Evolutionary conservation across 2,888 invertebrate species (phyloP).

Genomic region (Metallyticus violacea): DNA sequence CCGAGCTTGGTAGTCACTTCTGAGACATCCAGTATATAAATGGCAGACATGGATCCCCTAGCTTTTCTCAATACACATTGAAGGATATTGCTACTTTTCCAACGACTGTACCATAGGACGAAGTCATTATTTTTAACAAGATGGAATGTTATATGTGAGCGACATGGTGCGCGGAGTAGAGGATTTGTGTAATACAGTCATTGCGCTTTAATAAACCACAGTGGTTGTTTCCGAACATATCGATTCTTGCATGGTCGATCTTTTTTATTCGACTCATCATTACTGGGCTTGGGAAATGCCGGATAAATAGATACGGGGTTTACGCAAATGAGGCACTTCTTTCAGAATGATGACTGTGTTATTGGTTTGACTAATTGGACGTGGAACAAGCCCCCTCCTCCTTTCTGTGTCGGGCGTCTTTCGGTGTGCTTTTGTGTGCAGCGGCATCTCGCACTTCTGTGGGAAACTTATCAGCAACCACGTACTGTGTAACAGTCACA

Average conservation of each 20-base stretch:
- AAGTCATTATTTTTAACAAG: conserved; percentile 12
- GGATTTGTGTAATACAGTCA: background rate
- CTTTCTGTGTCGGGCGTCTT: background rate
- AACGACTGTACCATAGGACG: background rate
- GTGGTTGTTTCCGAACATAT: background rate
- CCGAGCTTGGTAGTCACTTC: too few relatives aligned
- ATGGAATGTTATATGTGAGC: background rate
- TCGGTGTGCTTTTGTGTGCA: background rate
- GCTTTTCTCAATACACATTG: too few relatives aligned
- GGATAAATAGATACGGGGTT: background rate
- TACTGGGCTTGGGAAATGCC: too few relatives aligned
- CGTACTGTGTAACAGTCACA: background rate
- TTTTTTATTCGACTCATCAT: conserved; percentile 1
- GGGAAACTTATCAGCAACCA: background rate
- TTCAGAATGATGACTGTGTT: background rate
- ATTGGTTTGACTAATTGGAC: background rate
- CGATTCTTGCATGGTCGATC: background rate
- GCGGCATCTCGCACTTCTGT: background rate
- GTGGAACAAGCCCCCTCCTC: background rate
- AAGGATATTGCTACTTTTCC: background rate
- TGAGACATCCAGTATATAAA: too few relatives aligned
- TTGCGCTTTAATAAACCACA: background rate
- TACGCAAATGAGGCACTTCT: background rate
- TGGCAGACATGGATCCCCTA: too few relatives aligned
- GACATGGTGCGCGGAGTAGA: background rate